These are phyloP conservation scores for Tridacna gigas DNA, from an alignment of 2,888 invertebrate genomes.

Conservation along the genomic window DNA sequence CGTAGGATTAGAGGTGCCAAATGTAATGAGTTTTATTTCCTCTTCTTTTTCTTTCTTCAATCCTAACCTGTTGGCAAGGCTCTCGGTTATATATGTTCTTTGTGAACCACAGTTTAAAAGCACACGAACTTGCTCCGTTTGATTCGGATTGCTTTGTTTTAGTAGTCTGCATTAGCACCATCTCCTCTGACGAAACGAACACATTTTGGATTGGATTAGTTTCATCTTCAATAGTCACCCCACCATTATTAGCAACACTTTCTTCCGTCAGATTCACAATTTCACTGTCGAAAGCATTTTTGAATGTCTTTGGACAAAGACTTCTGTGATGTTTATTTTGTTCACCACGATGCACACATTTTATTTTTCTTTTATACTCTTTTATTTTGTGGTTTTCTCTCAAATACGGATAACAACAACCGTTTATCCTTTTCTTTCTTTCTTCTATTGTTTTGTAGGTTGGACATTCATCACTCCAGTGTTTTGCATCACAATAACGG, in stretches of 20 bases:
- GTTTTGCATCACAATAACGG: too few relatives aligned
- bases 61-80: constrained; percentile 30
- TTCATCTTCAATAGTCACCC: too few relatives aligned
- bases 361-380: too few relatives aligned
- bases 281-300: background rate
- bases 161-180: constrained; percentile 31
- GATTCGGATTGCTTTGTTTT: background rate
- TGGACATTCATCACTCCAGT: too few relatives aligned
- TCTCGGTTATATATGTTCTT: constrained; percentile 47
- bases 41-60: constrained; percentile 23
- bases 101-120: constrained; percentile 55
- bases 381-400: too few relatives aligned
- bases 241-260: background rate
- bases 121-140: constrained; percentile 19
- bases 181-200: constrained; percentile 16
- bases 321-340: background rate
- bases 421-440: too few relatives aligned
- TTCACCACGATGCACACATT: background rate
- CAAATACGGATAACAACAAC: too few relatives aligned
- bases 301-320: background rate
- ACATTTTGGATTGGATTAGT: too few relatives aligned
- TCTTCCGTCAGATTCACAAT: too few relatives aligned
- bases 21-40: constrained; percentile 42
- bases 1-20: constrained; percentile 41
- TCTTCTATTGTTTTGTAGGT: too few relatives aligned